These are phyloP conservation scores for Cyclopterus lumpus DNA, from an alignment of 2,797 vertebrate genomes.

Conservation along the genomic window DNA sequence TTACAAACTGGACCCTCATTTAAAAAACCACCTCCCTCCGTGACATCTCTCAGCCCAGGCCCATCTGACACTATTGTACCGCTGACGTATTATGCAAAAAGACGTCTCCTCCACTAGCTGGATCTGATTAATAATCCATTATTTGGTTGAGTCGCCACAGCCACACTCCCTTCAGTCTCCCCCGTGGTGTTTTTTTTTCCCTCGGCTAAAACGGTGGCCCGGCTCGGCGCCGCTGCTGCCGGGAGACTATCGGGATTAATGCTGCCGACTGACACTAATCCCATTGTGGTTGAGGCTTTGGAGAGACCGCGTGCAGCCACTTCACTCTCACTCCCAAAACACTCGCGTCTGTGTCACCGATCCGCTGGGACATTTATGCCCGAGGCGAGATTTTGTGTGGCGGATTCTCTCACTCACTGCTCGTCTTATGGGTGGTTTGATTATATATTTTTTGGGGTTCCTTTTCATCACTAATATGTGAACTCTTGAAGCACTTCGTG, in stretches of 20 bases:
- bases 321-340: constrained; percentile 77
- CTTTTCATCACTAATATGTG: constrained; percentile 19
- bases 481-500: constrained; percentile 14
- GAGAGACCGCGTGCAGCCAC: constrained; percentile 73
- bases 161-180: constrained; percentile 59
- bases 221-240: constrained; percentile 51
- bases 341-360: constrained; percentile 64
- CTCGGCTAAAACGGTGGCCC: constrained; percentile 71
- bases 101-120: constrained; percentile 40
- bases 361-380: constrained; percentile 58
- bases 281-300: constrained; percentile 83
- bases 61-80: constrained; percentile 44
- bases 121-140: constrained; percentile 77
- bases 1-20: constrained; percentile 15
- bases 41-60: constrained; percentile 27
- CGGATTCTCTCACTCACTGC: constrained; percentile 54
- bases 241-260: constrained; percentile 82
- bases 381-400: constrained; percentile 51
- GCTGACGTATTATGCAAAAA: constrained; percentile 48
- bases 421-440: constrained; percentile 48
- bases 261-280: constrained; percentile 84
- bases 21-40: constrained; percentile 13
- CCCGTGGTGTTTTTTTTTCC: constrained; percentile 64
- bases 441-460: too few species aligned
- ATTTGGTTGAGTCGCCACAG: constrained; percentile 68